Percentiles rank a stretch among this genome's conserved stretches.
phyloP scores from a whole-genome alignment of 2,888 invertebrate species.

The Athripsodes cinereus region DNA sequence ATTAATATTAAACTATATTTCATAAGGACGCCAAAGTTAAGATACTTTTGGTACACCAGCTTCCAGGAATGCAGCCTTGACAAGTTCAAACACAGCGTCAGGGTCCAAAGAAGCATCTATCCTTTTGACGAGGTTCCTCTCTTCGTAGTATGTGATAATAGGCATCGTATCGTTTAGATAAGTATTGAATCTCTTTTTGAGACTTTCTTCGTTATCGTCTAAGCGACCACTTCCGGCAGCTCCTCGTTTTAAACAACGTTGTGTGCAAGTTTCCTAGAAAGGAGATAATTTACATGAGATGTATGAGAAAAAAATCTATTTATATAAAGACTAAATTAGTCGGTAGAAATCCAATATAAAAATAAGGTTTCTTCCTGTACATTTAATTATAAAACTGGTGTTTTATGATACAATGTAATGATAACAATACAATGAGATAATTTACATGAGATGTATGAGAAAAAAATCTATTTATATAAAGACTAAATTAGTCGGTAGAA shows the following conservation, averaged over 20 bases:
- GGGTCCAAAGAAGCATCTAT: conserved; percentile 66
- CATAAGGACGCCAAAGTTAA: background rate
- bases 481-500: background rate
- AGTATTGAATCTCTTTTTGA: conserved; percentile 82
- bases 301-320: no score
- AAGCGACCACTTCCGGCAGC: conserved; percentile 84
- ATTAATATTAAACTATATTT: no score
- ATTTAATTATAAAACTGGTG: no score
- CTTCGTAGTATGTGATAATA: conserved; percentile 77
- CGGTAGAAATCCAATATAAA: background rate
- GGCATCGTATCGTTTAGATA: conserved; percentile 84
- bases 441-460: no score
- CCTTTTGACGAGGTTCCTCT: conserved; percentile 61
- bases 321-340: no score
- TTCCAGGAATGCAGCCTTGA: conserved; percentile 47
- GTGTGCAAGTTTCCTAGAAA: conserved; percentile 72
- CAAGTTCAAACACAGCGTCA: conserved; percentile 59
- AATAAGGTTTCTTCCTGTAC: no score
- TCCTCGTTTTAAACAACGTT: conserved; percentile 82
- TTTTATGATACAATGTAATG: no score
- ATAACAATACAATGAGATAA: no score
- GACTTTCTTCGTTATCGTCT: conserved; percentile 88
- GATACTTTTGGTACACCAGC: conserved; percentile 31
- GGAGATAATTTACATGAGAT: no score
- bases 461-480: no score